phyloP scores from a whole-genome alignment of 2,888 invertebrate genomes.

The Drosophila anomalata region DNA sequence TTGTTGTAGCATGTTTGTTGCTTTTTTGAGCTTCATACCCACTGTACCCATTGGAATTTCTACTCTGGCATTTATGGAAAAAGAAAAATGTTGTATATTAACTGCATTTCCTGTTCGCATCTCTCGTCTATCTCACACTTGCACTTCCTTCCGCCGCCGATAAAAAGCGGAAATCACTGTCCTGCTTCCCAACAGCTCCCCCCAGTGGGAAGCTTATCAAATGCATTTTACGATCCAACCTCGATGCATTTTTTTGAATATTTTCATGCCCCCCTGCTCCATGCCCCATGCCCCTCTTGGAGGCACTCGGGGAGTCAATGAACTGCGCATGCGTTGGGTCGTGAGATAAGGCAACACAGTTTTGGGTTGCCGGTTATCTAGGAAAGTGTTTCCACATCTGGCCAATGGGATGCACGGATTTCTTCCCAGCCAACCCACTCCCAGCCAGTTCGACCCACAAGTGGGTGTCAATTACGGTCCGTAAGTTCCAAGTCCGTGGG shows the following conservation, averaged over 20 bases:
- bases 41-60: slow-evolving; percentile 10
- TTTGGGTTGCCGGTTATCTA: slow-evolving; percentile 27
- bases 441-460: slow-evolving; percentile 34
- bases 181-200: slow-evolving; percentile 16
- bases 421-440: slow-evolving; percentile 26
- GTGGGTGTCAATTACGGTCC: slow-evolving; percentile 80
- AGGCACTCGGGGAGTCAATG: slow-evolving; percentile 53
- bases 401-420: slow-evolving; percentile 36
- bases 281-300: slow-evolving; percentile 6
- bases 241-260: slow-evolving; percentile 58
- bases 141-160: slow-evolving; percentile 76
- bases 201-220: slow-evolving; percentile 63
- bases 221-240: slow-evolving; percentile 56
- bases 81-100: slow-evolving; percentile 54
- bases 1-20: slow-evolving; percentile 21
- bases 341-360: slow-evolving; percentile 60
- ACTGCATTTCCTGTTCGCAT: slow-evolving; percentile 73
- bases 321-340: slow-evolving; percentile 66
- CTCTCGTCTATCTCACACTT: slow-evolving; percentile 60
- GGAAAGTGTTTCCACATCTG: slow-evolving; percentile 39
- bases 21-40: slow-evolving; percentile 4
- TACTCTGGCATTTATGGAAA: slow-evolving; percentile 57
- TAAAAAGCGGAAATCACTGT: slow-evolving; percentile 60
- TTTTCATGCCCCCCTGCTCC: slow-evolving; percentile 29
- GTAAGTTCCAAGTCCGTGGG: slow-evolving; percentile 3